These are phyloP conservation scores for Campaea margaritaria DNA, from an alignment of 2,888 invertebrate genomes.

Conservation along the genomic window DNA sequence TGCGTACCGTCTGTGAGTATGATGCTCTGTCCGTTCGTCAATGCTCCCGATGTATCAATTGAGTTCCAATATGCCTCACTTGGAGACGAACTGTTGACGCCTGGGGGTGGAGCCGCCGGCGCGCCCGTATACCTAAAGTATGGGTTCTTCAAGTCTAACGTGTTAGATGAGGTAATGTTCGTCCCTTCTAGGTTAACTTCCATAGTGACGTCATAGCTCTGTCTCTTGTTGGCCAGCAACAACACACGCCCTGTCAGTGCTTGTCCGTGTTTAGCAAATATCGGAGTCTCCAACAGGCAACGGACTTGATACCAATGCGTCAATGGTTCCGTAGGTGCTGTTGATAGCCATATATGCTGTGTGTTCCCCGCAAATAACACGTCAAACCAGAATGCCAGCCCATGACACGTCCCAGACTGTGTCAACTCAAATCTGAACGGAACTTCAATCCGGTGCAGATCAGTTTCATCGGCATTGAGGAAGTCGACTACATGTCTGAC, in stretches of 20 bases:
- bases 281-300: slow-evolving; percentile 96
- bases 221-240: slow-evolving; percentile 96
- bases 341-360: slow-evolving; percentile 98
- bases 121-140: slow-evolving; percentile 98
- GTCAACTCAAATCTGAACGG: slow-evolving; percentile 96
- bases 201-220: slow-evolving; percentile 99
- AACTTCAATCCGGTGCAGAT: slow-evolving; percentile 97
- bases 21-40: slow-evolving; percentile 76
- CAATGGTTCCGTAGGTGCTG: slow-evolving; percentile 98
- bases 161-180: slow-evolving; percentile 93
- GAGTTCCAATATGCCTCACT: slow-evolving; percentile 97
- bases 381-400: slow-evolving; percentile 99
- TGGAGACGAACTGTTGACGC: slow-evolving; percentile 95
- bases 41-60: slow-evolving; percentile 89
- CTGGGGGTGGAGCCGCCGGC: slow-evolving; percentile 96
- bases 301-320: slow-evolving; percentile 99
- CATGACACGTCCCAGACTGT: slow-evolving; percentile 97
- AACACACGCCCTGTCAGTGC: slow-evolving; percentile 94
- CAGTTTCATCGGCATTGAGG: slow-evolving; percentile 95
- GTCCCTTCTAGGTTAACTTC: slow-evolving; percentile 96
- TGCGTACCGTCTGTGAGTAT: slow-evolving; percentile 75
- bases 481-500: slow-evolving; percentile 97
- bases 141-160: slow-evolving; percentile 98
- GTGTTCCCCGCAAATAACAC: slow-evolving; percentile 97
- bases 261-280: slow-evolving; percentile 98